These are phyloP conservation scores for Cheilosia vulpina DNA, from an alignment of 2,888 invertebrate species.

Conservation along the genomic window DNA sequence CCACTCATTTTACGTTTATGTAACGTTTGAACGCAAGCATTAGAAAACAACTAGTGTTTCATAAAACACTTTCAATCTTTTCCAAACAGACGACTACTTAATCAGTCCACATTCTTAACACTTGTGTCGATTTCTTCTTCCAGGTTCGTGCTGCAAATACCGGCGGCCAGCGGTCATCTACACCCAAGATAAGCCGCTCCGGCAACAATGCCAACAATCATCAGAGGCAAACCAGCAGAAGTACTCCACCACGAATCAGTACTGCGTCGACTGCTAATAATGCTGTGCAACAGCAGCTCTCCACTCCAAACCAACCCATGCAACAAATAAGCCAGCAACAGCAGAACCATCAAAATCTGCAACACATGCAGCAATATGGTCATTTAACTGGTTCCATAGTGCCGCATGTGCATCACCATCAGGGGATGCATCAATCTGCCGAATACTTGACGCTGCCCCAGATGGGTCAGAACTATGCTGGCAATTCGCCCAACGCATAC, in stretches of 20 bases:
- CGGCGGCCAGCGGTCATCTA: conserved; percentile 81
- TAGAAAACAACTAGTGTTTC: too few relatives aligned
- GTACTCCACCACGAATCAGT: conserved; percentile 78
- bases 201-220: conserved; percentile 77
- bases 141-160: conserved; percentile 78
- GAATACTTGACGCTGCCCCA: conserved; percentile 83
- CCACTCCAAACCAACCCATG: conserved; percentile 79
- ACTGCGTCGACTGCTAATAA: conserved; percentile 81
- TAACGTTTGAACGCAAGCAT: too few relatives aligned
- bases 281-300: conserved; percentile 78
- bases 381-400: conserved; percentile 77
- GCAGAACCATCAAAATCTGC: conserved; percentile 79
- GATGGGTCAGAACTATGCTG: conserved; percentile 86
- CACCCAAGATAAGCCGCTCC: conserved; percentile 82
- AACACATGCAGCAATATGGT: conserved; percentile 81
- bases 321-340: conserved; percentile 77
- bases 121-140: conserved; percentile 21
- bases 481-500: conserved; percentile 86
- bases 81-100: too few relatives aligned
- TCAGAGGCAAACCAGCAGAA: conserved; percentile 81
- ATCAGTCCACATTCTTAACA: too few relatives aligned
- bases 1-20: too few relatives aligned
- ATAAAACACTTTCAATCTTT: too few relatives aligned
- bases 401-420: conserved; percentile 81
- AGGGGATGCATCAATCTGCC: conserved; percentile 83